Conservation (phyloP, 2,888 invertebrate genomes). For the Oligia strigilis region DNA sequence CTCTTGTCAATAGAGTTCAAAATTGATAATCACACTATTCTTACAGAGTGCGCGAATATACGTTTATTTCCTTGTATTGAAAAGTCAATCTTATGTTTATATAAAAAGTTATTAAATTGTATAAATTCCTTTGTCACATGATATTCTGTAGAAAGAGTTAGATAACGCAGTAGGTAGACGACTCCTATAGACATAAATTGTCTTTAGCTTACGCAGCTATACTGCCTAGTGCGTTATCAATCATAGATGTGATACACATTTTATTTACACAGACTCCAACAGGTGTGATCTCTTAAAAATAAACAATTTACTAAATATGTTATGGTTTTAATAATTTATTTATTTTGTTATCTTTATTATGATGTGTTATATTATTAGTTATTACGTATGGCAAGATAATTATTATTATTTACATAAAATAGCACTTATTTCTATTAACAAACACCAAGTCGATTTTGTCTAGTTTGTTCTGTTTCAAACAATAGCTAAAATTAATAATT, state of each 20-base stretch:
- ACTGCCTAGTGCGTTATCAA: conserved; percentile 20
- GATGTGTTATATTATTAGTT: neutral
- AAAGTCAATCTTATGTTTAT: conserved; percentile 28
- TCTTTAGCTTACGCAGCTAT: conserved; percentile 3
- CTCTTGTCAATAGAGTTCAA: conserved; percentile 18
- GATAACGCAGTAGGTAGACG: conserved; percentile 14
- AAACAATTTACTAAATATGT: conserved; percentile 58
- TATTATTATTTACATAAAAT: conserved; percentile 22
- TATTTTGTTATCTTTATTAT: neutral
- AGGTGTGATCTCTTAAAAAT: conserved; percentile 75
- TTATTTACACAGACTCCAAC: conserved; percentile 59
- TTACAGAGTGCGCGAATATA: conserved; percentile 8
- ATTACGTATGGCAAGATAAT: conserved; percentile 47
- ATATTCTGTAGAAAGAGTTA: conserved; percentile 30
- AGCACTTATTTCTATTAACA: neutral
- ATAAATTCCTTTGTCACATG: conserved; percentile 33
- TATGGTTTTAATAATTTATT: conserved; percentile 39
- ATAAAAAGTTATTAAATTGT: conserved; percentile 7
- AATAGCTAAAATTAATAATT: neutral
- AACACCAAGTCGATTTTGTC: neutral
- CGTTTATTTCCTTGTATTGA: neutral
- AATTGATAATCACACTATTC: conserved; percentile 8
- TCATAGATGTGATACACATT: conserved; percentile 49
- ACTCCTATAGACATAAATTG: neutral
- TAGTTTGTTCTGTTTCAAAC: neutral